Conservation (phyloP, 2,888 invertebrate genomes). For the Macrophya annulata region DNA sequence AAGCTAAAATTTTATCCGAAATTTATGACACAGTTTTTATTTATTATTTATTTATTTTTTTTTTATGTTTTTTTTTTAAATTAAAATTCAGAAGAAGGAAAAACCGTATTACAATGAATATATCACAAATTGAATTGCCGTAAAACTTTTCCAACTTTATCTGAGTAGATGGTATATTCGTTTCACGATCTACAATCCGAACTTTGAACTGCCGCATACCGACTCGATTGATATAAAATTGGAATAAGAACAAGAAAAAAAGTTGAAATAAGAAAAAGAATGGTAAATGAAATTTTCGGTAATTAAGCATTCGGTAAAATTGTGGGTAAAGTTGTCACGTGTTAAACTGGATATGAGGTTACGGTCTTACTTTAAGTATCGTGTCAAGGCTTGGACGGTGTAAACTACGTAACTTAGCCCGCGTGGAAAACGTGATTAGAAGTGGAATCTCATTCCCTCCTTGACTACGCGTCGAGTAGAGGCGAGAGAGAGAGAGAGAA, state of each 20-base stretch:
- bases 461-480: slow-evolving; percentile 25
- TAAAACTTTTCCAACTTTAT: slow-evolving; percentile 20
- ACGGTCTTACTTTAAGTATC: slow-evolving; percentile 26
- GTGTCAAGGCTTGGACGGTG: slow-evolving; percentile 43
- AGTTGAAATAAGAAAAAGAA: background rate
- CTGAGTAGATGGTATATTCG: background rate
- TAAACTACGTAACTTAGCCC: slow-evolving; percentile 45
- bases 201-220: background rate
- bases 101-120: too few relatives aligned
- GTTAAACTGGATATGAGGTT: background rate
- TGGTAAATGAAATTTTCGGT: background rate
- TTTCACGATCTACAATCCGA: slow-evolving; percentile 38
- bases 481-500: background rate
- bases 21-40: background rate
- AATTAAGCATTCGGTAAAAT: background rate
- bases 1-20: background rate
- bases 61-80: background rate
- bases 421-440: slow-evolving; percentile 53
- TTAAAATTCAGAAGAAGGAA: background rate
- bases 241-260: background rate
- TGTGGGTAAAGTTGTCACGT: background rate
- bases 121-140: background rate
- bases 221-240: background rate
- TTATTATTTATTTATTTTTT: background rate
- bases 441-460: slow-evolving; percentile 52